A percentile compares a stretch with the other conserved stretches of the same genome.
Conservation (phyloP, 2,113 vertebrate genomes). For the Bos javanicus region DNA sequence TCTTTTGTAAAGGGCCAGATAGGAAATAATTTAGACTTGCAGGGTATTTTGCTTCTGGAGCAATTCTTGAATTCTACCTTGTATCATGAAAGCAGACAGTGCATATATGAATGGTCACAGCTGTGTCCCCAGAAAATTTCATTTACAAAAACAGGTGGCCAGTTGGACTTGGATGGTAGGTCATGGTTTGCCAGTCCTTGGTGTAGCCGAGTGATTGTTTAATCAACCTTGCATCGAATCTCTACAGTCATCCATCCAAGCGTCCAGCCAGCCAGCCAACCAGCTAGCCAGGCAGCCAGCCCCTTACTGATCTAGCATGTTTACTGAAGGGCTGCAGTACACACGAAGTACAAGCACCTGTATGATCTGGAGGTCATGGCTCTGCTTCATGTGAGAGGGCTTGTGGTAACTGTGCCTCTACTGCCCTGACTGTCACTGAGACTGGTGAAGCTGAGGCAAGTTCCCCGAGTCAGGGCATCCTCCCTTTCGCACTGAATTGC, state of each 20-base stretch:
- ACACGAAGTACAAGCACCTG: rapidly evolving
- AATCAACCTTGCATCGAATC: background rate
- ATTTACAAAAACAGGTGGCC: background rate
- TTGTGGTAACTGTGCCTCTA: background rate
- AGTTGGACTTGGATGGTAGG: background rate
- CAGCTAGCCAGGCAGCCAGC: background rate
- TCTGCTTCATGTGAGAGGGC: background rate
- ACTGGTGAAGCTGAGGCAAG: background rate
- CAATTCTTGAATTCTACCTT: background rate
- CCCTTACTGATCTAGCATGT: background rate
- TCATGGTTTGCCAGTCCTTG: background rate
- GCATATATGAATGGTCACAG: background rate
- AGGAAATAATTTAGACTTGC: background rate
- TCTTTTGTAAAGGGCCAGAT: background rate
- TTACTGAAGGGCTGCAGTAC: rapidly evolving
- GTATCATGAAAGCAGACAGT: background rate
- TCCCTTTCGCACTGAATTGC: conserved; percentile 33
- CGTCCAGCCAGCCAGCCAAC: background rate
- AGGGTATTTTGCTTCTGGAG: background rate
- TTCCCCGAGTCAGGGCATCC: background rate
- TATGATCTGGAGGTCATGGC: rapidly evolving
- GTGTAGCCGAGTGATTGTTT: background rate
- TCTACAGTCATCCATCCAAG: background rate
- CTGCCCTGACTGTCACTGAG: background rate
- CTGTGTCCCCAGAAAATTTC: background rate